Base-by-base conservation (phyloP, 2,888 invertebrate species). In the Agonum fuliginosum region DNA sequence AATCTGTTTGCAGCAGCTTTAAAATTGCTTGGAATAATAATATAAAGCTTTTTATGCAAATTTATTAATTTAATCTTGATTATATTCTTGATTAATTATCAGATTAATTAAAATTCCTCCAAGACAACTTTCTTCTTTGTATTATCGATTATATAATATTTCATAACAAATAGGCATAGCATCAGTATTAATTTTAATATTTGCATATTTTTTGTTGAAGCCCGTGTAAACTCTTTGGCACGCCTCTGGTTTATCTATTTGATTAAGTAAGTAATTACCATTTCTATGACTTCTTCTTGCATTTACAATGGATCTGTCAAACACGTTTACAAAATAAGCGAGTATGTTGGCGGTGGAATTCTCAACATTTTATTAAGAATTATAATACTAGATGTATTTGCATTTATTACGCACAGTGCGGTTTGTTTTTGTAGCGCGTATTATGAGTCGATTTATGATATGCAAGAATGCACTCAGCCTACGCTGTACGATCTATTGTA, bases 41-140 rank as follows among this genome's bases (percentile, higher is more conserved):
- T 43, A 43, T 14, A 43, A 43, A 43, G 12, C 3, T 43, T n/a
- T 8, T n/a, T n/a, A 8, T 37, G 37, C 14, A 3, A 43, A 43
- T 12, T n/a, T 43, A 43, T 43, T 14, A 24, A 22, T 54, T 22
- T 22, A 10, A 54, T 54, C 54, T 48, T 10, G 48, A 19, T 48
- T 19, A 1, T 48, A 48, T 48, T 48, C 19, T 20, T 24, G 22
- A 54, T 54, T 54, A 22, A 54, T 22, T 54, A 22, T 22, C 22
- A 54, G 54, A 22, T 51, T 51, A 58, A 30, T 58, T 58, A 6
- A 14, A 51, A 20, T 22, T 51, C 46, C 14, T 46, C 14, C 51
- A 62, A 69, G 22, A 69, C 69, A 69, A 69, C 69, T 46, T 69
- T 69, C 20, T 19, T 67, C 69, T 43, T 22, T 20, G 8, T 20